Evolutionary conservation across 30 jellyfish, hydroid and myxozoan species (phyloP), one percentile per base, ranked within the genome.

Genomic region (Pelagia noctiluca): DNA sequence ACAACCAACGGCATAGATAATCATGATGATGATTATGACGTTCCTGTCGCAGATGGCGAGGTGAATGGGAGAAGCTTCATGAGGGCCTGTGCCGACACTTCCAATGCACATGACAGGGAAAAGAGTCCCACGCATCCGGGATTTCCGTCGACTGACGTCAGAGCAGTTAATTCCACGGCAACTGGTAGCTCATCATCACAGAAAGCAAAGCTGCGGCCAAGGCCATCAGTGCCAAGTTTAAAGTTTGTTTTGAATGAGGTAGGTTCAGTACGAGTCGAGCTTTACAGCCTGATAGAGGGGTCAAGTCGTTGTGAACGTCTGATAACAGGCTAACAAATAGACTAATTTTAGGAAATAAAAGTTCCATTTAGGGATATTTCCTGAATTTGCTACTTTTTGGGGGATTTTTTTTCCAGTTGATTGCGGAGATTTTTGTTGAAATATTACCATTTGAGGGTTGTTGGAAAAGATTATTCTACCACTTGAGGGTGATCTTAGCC

Each of bases 191-290:
- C 26, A 52, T 3, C 71, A 25, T 52, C 90, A 21, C 76, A 78
- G 11, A 80, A 50, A 46, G 10, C 62, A 28, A 80, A 32, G 68
- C 36, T 38, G 22, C 21, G 76, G 67, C 75, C 54, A 7, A 80
- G 90, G 54, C 71, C 83, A 48, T 80, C 90, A 5, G 90, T 80
- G 25, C 90, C 90, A 5, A 80, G 90, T 48, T 53, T 63, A 29
- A 80, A 80, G 77, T 48, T 66, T 49, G 84, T 84, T 1, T 52
- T 80, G 26, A 80, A 80, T 22, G 90, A 80, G 90, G 90, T 80
- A 38, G n/a, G 90, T 19, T 3, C n/a, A n/a, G n/a, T n/a, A n/a
- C n/a, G n/a, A n/a, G n/a, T n/a, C 25, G 63, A 0, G n/a, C 3
- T 16, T 3, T 30, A 18, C 18, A 10, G 10, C 18, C 35, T 66